A percentile compares a stretch with the other conserved stretches of the same genome.
Evolutionary conservation across 2,888 invertebrate genomes (phyloP).

Genomic region (Ceramica pisi): DNA sequence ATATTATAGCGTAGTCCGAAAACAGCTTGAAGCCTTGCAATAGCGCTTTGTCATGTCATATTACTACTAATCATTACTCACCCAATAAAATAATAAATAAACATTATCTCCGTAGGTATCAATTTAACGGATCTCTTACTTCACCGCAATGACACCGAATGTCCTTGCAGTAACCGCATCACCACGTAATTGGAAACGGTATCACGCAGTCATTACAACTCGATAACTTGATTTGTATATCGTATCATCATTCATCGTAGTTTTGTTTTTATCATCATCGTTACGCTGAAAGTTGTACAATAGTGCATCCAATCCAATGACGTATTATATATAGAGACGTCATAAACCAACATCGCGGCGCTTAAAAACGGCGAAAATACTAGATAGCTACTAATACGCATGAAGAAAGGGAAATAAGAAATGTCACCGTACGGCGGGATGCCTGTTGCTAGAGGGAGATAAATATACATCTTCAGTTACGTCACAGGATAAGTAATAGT

Average conservation of each 20-base stretch:
- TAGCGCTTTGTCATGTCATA: neutral
- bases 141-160: constrained; percentile 50
- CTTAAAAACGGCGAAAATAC: no score
- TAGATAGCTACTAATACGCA: no score
- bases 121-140: constrained; percentile 40
- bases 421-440: no score
- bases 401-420: no score
- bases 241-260: neutral
- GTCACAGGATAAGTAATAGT: no score
- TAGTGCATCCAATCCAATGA: no score
- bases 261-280: constrained; percentile 4
- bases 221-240: neutral
- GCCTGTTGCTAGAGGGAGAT: no score
- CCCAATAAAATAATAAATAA: neutral
- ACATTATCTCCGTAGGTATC: constrained; percentile 43
- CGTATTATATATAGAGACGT: no score
- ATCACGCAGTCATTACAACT: constrained; percentile 17
- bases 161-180: constrained; percentile 53
- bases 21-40: neutral
- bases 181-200: constrained; percentile 46
- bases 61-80: constrained; percentile 1
- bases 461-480: no score
- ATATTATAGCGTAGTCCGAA: no score
- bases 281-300: no score
- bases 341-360: no score